Base-by-base conservation (phyloP, 1,140 invertebrate species). In the Pogonus chalceus region DNA sequence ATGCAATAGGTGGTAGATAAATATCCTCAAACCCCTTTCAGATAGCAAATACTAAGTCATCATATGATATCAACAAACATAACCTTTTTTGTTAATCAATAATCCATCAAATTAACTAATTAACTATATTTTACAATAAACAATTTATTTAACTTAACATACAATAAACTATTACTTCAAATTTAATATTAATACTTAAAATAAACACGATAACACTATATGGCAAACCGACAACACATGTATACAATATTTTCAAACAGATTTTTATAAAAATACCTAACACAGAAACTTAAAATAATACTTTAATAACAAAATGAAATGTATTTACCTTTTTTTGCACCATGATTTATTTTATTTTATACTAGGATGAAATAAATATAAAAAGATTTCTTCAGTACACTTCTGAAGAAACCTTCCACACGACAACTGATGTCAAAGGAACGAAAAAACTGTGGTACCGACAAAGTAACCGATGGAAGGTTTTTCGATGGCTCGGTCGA, bases 241-340 rank as follows among this genome's bases (percentile, higher is more conserved):
- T 26, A 37, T 31, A 20, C 14, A n/a, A 49, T 39, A 16, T 55
- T 43, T 39, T 23, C 46, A 37, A 51, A 12, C 39, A 48, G 53
- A 12, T 52, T 53, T 49, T 16, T 9, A 35, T 23, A 21, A 47
- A 51, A 51, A 35, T 35, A 23, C 14, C 12, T 23, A 20, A 52
- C 31, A 23, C n/a, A 26, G 20, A 24, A 14, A 10, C 16, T 21
- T 31, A 53, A 54, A 49, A 58, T 56, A 49, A 23, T 12, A 48
- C 47, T n/a, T 23, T 49, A 54, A 56, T 46, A 35, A 31, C 18
- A 54, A 51, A 46, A 51, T 20, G 14, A 54, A 35, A 53, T 52
- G 22, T 24, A 61, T 61, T 55, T 60, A 64, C 64, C 59, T 69
- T 69, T 59, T 69, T 69, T 59, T 69, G 66, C 21, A 69, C 66